Base-by-base conservation (phyloP, 1,140 invertebrate species). In the Nebria ingens region DNA sequence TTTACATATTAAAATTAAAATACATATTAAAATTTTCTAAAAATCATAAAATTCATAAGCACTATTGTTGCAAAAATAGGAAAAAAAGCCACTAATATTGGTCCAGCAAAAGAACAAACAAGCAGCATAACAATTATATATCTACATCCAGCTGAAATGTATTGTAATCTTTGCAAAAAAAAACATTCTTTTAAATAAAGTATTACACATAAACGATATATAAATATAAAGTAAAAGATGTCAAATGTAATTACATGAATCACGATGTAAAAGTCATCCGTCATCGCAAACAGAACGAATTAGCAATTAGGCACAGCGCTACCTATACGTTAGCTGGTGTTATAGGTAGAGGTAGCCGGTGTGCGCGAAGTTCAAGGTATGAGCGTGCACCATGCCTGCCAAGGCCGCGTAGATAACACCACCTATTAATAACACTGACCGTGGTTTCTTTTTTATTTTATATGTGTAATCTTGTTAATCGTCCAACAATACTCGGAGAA, bases 281-380 rank as follows among this genome's bases (percentile, higher is more conserved):
- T 29, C 4, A 29, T 29, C 13, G 25, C 13, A 6, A 29, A 12
- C 17, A 12, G 9, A 45, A n/a, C n/a, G n/a, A 45, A 45, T 12
- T 13, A 29, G 13, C 25, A 13, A 29, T 29, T 29, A 29, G 25
- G 13, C 13, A 6, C 25, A n/a, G n/a, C n/a, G n/a, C 25, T 29
- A 29, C 25, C 4, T 29, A 6, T 4, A 29, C 13, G 25, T 13
- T 29, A 17, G 9, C 15, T 45, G 9, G 40, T 4, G 40, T 12
- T 45, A 17, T 45, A 17, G 3, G 17, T 17, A 45, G n/a, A n/a
- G n/a, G n/a, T n/a, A n/a, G n/a, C n/a, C n/a, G n/a, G n/a, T n/a
- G n/a, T n/a, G 40, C 40, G 40, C 40, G 40, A 45, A 45, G 40
- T 45, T 45, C 40, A 45, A 45, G 40, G 40, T 45, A 17, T 17